These are phyloP conservation scores for Amblyteles armatorius DNA, from an alignment of 2,888 invertebrate genomes.

Conservation along the genomic window DNA sequence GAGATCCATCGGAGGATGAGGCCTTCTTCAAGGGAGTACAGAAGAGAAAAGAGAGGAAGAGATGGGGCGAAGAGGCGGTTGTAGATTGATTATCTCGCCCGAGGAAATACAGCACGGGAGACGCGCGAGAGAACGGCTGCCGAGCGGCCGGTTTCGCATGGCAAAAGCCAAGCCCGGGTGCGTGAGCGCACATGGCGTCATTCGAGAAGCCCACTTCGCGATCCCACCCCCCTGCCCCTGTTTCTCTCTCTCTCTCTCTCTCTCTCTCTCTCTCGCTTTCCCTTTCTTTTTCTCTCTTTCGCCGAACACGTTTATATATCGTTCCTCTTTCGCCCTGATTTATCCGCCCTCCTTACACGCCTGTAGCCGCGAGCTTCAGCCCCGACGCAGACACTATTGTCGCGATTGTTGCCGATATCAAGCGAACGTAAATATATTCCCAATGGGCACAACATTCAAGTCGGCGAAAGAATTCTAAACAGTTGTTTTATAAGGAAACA, in stretches of 20 bases:
- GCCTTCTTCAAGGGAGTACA: conserved; percentile 43
- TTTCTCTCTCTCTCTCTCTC: conserved; percentile 7
- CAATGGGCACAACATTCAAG: conserved; percentile 22
- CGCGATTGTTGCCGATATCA: conserved; percentile 52
- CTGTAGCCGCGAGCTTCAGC: conserved; percentile 49
- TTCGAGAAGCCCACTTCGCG: conserved; percentile 60
- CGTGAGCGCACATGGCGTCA: conserved; percentile 60
- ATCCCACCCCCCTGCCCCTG: conserved; percentile 21
- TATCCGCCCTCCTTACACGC: conserved; percentile 59
- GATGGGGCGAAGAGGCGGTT: conserved; percentile 67
- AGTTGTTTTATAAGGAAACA: not conserved
- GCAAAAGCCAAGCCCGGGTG: conserved; percentile 65
- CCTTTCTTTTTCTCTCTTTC: not conserved
- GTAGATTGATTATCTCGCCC: conserved; percentile 73
- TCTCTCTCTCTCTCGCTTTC: not conserved
- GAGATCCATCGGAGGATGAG: conserved; percentile 67
- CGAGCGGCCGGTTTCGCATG: conserved; percentile 58
- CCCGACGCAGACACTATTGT: conserved; percentile 37
- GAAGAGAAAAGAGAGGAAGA: conserved; percentile 55
- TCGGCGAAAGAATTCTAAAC: conserved; percentile 7
- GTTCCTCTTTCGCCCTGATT: conserved; percentile 62
- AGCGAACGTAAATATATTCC: conserved; percentile 11
- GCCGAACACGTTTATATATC: conserved; percentile 53
- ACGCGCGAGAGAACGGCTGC: conserved; percentile 54
- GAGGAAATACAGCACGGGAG: conserved; percentile 70